A percentile compares a stretch with the other conserved stretches of the same genome.
Evolutionary conservation across 2,888 invertebrate genomes (phyloP).

Genomic region (Leptodirus hochenwartii): DNA sequence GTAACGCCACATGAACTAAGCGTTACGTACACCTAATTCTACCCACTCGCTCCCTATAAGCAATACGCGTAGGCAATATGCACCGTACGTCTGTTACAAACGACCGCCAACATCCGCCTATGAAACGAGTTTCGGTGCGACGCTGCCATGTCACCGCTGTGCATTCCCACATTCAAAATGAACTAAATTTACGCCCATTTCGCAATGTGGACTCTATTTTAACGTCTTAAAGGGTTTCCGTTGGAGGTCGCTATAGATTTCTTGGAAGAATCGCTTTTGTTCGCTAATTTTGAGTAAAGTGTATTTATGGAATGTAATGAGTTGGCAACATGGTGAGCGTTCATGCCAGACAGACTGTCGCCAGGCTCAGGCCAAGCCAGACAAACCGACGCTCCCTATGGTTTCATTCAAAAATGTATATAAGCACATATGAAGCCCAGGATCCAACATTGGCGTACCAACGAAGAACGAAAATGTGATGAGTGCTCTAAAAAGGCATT

Average conservation of each 20-base stretch:
- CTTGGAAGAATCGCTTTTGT: too few species aligned
- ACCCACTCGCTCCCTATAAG: constrained; percentile 9
- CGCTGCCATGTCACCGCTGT: constrained; percentile 30
- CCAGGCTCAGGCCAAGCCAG: constrained; percentile 67
- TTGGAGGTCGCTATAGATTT: too few species aligned
- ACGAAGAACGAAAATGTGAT: too few species aligned
- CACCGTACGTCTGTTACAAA: constrained; percentile 28
- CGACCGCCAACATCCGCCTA: constrained; percentile 46
- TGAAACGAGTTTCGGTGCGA: constrained; percentile 48
- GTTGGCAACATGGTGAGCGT: constrained; percentile 47
- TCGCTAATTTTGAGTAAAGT: not conserved
- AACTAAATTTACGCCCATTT: constrained; percentile 5
- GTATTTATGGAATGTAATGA: constrained; percentile 28
- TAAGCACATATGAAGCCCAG: too few species aligned
- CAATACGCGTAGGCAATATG: constrained; percentile 17
- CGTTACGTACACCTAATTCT: constrained; percentile 7
- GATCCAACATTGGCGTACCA: too few species aligned
- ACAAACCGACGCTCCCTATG: constrained; percentile 49
- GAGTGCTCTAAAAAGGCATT: too few species aligned
- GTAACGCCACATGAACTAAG: constrained; percentile 7
- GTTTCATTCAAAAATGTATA: too few species aligned
- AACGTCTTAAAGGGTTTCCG: not conserved
- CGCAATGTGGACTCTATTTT: not conserved
- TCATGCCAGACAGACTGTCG: constrained; percentile 90
- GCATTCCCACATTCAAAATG: constrained; percentile 14